These are phyloP conservation scores for Pachyuromys duprasi DNA, from an alignment of 2,797 vertebrate species.

Conservation along the genomic window DNA sequence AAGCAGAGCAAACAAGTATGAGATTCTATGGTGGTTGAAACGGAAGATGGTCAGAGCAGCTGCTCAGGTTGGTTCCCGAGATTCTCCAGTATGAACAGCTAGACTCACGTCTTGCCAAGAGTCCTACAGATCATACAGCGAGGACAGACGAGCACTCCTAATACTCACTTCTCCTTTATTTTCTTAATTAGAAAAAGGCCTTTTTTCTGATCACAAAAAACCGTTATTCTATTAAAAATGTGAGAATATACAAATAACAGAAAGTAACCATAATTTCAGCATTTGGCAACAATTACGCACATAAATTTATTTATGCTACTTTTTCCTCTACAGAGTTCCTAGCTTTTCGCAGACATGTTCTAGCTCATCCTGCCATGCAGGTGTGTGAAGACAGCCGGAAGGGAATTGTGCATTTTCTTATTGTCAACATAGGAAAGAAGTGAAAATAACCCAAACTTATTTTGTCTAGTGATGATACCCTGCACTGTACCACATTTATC, in stretches of 20 bases:
- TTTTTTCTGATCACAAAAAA: neutral
- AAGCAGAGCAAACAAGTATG: slow-evolving; percentile 17
- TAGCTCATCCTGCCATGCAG: neutral
- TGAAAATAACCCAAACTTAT: slow-evolving; percentile 17
- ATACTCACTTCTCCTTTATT: neutral
- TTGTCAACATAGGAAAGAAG: neutral
- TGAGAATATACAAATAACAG: neutral
- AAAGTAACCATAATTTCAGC: neutral
- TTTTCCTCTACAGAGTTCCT: neutral
- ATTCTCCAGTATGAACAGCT: neutral
- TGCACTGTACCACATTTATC: neutral
- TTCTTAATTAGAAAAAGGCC: neutral
- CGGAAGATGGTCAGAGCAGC: neutral
- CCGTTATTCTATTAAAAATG: neutral
- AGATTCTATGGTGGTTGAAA: neutral
- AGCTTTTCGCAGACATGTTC: neutral
- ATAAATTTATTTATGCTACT: neutral
- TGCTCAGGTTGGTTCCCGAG: neutral
- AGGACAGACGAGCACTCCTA: neutral
- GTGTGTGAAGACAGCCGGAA: neutral
- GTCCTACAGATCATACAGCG: neutral
- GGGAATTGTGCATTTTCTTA: neutral
- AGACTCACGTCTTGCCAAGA: neutral
- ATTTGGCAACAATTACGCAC: neutral
- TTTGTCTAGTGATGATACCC: neutral